Base-by-base conservation (phyloP, 1,140 invertebrate genomes). In the Acromyrmex heyeri region DNA sequence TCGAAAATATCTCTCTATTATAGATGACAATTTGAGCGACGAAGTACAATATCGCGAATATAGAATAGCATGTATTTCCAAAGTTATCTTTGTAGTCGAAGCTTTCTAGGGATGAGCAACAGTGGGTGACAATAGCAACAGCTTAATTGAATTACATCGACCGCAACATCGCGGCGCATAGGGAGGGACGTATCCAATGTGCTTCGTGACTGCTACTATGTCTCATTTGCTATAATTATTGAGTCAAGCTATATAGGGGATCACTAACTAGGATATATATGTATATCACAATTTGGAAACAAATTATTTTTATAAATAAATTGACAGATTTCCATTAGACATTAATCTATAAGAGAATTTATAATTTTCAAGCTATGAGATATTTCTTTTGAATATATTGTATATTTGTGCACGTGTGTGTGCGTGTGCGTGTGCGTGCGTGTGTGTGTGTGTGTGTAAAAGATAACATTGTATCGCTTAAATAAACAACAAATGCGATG, bases 111-210 rank as follows among this genome's bases (percentile, higher is more conserved):
- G 55, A 62, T 55, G 69, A 50, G 69, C 30, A 59, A 48, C 55
- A 55, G 79, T 18, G 38, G 21, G 12, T 48, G 83, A 89, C 70
- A 89, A 90, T 89, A 77, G 86, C 79, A 86, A 90, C 70, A 72
- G 50, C 86, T 90, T 90, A 90, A 89, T 89, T 86, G 88, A 90
- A 90, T 90, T 89, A 89, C 87, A 77, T 86, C 87, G 64, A 79
- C 76, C 76, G 87, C 85, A 86, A 82, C 59, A 77, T 55, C 2
- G 38, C 57, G 57, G 12, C 21, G 44, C 27, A 64, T 62, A 77
- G 73, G 75, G 57, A 77, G 83, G 76, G 62, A 82, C 83, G 50
- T 55, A 53, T 88, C 67, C 61, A 81, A 55, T 82, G 87, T 76
- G 86, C 82, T 77, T 64, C 70, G 79, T 55, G 64, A 73, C 61